These are phyloP conservation scores for Aquatica leii DNA, from an alignment of 2,888 invertebrate genomes.

Conservation along the genomic window DNA sequence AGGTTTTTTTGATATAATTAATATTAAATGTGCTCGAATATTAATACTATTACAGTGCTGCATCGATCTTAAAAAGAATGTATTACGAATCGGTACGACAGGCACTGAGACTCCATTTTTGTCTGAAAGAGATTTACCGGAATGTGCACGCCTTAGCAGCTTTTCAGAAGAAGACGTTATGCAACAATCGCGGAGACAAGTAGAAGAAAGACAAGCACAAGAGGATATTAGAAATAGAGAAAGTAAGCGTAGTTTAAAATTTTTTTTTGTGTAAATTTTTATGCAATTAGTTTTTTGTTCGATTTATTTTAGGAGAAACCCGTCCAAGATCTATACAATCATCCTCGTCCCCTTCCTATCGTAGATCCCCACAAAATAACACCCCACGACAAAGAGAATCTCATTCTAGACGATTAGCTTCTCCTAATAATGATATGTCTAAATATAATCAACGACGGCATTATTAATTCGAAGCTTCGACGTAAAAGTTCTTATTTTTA, in stretches of 20 bases:
- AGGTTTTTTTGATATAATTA: no score
- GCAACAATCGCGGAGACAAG: constrained; percentile 62
- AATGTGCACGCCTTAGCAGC: constrained; percentile 82
- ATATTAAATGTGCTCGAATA: constrained; percentile 8
- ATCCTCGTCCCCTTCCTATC: constrained; percentile 8
- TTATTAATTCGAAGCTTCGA: no score
- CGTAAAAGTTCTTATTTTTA: no score
- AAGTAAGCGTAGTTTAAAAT: not conserved
- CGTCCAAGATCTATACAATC: constrained; percentile 2
- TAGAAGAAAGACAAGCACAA: constrained; percentile 75
- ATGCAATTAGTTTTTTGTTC: no score
- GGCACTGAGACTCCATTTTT: constrained; percentile 91
- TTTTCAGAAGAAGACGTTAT: constrained; percentile 70
- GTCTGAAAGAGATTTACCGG: constrained; percentile 76
- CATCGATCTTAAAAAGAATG: constrained; percentile 89
- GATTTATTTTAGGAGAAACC: not conserved
- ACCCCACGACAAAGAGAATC: not conserved
- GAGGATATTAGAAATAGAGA: constrained; percentile 75
- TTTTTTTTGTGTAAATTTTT: not conserved
- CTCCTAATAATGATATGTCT: constrained; percentile 1
- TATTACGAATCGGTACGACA: constrained; percentile 92
- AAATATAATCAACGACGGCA: constrained; percentile 5
- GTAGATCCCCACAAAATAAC: constrained; percentile 11
- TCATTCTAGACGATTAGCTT: not conserved
- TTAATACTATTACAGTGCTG: constrained; percentile 79